Evolutionary conservation across 1,140 invertebrate genomes (phyloP).

Genomic region (Temnothorax longispinosus): DNA sequence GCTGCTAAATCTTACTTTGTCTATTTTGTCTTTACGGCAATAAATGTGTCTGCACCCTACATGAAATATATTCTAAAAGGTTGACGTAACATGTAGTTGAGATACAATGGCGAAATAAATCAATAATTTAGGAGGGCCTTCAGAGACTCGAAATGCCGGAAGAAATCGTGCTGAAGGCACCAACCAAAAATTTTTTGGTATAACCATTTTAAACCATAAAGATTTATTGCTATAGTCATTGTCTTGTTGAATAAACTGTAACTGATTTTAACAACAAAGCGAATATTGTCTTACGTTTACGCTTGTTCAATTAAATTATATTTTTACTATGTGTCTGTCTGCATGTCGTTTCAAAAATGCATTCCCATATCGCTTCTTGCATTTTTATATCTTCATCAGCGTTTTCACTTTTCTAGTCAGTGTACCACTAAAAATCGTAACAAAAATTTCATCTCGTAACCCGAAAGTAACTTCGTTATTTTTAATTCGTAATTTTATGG

Average conservation of each 20-base stretch:
- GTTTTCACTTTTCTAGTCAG: constrained; percentile 31
- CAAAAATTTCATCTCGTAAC: neutral
- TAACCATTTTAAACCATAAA: constrained; percentile 79
- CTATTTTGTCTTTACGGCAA: neutral
- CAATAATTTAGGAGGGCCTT: constrained; percentile 32
- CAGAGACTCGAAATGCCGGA: neutral
- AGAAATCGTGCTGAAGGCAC: neutral
- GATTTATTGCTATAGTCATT: constrained; percentile 79
- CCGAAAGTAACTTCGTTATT: constrained; percentile 9
- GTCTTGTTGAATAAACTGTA: constrained; percentile 67
- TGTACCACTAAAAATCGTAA: constrained; percentile 43
- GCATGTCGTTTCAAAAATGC: neutral
- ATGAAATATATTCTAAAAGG: neutral
- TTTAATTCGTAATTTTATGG: constrained; percentile 1
- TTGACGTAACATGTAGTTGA: neutral
- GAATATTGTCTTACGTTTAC: constrained; percentile 12
- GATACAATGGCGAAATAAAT: constrained; percentile 50
- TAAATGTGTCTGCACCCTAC: neutral
- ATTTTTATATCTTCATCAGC: constrained; percentile 64
- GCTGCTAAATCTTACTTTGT: neutral
- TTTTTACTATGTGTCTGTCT: neutral
- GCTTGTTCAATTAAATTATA: neutral
- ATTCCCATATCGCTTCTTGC: constrained; percentile 52
- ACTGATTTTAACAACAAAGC: constrained; percentile 77
- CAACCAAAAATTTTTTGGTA: constrained; percentile 73